Evolutionary conservation across 2,888 invertebrate species (phyloP), one percentile per base, ranked within the genome.

Genomic region (Cryptosula pallasiana): DNA sequence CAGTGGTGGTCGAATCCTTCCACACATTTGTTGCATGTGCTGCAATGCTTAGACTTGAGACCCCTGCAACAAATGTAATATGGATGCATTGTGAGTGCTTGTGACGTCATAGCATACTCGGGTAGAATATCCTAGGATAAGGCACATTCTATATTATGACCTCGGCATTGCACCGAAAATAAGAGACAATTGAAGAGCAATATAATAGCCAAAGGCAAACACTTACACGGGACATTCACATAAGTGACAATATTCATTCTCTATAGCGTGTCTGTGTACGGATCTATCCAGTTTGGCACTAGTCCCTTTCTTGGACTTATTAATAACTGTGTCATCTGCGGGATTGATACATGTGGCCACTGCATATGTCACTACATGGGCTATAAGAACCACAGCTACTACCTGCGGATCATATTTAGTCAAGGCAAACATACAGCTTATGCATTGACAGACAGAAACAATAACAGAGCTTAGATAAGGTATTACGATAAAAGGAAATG

Each of bases 11-110:
- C 97, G 86, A 98, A 98, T 73, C 90, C 89, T 20, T 91, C 90
- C 71, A 98, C 92, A 86, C 98, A 98, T 77, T 98, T 98, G 88
- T 98, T 98, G 87, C 98, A 98, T 77, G 93, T 89, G 79, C 93
- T 91, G 85, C 98, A 98, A 84, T 98, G 98, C 84, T 98, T 98
- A 3, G 85, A 84, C 72, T 78, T 80, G 32, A 78, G 76, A 63
- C 79, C 79, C 23, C 86, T 85, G 78, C 25, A 79, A 78, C 63
- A 63, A 9, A n/a, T n/a, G n/a, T n/a, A n/a, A n/a, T n/a, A n/a
- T n/a, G n/a, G n/a, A n/a, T n/a, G n/a, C n/a, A n/a, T n/a, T n/a
- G n/a, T n/a, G n/a, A n/a, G n/a, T n/a, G n/a, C n/a, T n/a, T n/a
- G n/a, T n/a, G n/a, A n/a, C n/a, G n/a, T n/a, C n/a, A n/a, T n/a